Evolutionary conservation across 2,113 vertebrate genomes (phyloP).

Genomic region (Nestor notabilis): DNA sequence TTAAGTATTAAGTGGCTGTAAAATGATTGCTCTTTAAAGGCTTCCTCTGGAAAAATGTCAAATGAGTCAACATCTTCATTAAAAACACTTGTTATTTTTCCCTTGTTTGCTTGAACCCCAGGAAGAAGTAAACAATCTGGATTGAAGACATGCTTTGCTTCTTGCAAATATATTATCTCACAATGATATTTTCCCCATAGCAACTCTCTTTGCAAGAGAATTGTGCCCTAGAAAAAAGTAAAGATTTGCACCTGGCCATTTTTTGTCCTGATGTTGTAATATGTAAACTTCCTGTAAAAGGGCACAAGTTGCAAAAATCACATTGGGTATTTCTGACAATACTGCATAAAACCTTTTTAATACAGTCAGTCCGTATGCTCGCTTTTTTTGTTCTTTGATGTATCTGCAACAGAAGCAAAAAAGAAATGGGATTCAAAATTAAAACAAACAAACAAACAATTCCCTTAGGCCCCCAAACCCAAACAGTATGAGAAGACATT

Average conservation of each 20-base stretch:
- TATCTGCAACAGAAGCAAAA: neutral
- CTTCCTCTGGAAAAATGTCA: neutral
- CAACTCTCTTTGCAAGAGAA: neutral
- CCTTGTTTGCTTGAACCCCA: neutral
- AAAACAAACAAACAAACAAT: neutral
- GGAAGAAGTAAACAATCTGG: neutral
- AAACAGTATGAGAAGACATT: neutral
- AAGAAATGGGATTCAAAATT: neutral
- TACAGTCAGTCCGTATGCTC: neutral
- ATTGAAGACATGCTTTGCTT: neutral
- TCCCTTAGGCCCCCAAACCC: neutral
- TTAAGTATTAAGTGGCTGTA: neutral
- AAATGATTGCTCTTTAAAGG: neutral
- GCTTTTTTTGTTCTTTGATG: neutral
- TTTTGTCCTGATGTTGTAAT: neutral
- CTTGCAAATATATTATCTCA: neutral
- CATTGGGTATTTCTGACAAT: neutral
- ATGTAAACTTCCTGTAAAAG: neutral
- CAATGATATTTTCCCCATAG: neutral
- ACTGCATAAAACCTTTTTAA: neutral
- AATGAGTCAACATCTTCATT: neutral
- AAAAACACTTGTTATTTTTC: neutral
- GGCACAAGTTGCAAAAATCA: neutral
- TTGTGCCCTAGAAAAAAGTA: neutral
- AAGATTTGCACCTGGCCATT: neutral